phyloP scores from a whole-genome alignment of 2,113 vertebrate genomes.

The Ictalurus punctatus region DNA sequence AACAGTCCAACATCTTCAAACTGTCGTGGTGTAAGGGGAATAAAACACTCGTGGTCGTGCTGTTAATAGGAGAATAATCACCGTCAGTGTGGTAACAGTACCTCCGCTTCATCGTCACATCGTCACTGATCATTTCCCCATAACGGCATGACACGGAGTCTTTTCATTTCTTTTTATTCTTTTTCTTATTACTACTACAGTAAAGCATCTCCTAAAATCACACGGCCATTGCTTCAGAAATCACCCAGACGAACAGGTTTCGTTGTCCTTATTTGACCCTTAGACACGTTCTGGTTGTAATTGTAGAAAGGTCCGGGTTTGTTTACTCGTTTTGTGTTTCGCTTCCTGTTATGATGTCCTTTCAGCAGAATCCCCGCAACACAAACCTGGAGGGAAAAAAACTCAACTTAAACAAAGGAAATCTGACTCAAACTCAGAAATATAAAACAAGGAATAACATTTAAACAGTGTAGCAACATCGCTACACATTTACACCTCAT shows the following conservation, averaged over 20 bases:
- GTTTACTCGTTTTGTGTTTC: not conserved
- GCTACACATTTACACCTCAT: not conserved
- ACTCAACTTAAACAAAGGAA: too few relatives aligned
- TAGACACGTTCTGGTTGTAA: not conserved
- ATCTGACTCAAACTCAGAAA: not conserved
- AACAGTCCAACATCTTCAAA: not conserved
- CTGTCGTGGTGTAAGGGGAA: not conserved
- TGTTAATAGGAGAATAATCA: not conserved
- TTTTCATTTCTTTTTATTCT: too few relatives aligned
- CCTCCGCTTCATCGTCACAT: not conserved
- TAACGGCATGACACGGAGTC: not conserved
- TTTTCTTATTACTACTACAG: not conserved
- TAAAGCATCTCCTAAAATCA: not conserved
- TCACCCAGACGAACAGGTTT: conserved; percentile 1
- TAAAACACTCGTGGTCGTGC: not conserved
- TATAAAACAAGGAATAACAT: not conserved
- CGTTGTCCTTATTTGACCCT: not conserved
- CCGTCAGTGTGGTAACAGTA: not conserved
- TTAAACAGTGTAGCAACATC: not conserved
- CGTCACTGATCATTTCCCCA: not conserved
- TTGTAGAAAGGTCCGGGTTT: not conserved
- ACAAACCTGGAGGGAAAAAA: not conserved
- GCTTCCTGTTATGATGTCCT: not conserved
- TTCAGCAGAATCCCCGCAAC: not conserved
- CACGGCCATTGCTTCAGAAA: conserved; percentile 21